Evolutionary conservation across 2,888 invertebrate genomes (phyloP).

Genomic region (Torymus texanus): DNA sequence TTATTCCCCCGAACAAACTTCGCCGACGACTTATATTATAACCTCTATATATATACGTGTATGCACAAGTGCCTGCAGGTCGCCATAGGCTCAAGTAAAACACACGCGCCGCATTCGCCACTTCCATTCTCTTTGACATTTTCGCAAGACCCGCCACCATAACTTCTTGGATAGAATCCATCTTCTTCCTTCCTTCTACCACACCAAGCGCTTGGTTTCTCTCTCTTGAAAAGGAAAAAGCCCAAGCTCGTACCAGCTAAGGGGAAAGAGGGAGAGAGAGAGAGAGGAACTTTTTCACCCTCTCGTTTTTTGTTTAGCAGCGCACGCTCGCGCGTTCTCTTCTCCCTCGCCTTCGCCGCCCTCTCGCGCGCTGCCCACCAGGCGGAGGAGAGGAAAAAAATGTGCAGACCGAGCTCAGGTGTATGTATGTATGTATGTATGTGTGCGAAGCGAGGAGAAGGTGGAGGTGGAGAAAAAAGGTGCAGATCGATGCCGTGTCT

Average conservation of each 20-base stretch:
- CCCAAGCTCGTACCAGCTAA: neutral
- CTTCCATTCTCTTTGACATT: constrained; percentile 39
- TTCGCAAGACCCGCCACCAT: constrained; percentile 57
- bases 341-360: neutral
- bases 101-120: neutral
- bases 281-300: constrained; percentile 22
- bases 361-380: constrained; percentile 1
- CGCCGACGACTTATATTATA: neutral
- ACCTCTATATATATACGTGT: too few species aligned
- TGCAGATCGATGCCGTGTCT: constrained; percentile 63
- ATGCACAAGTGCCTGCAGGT: too few species aligned
- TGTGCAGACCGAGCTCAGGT: constrained; percentile 7
- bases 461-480: constrained; percentile 44
- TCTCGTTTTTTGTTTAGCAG: constrained; percentile 37
- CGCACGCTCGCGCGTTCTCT: neutral
- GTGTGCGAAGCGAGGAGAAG: constrained; percentile 12
- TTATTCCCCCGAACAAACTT: constrained; percentile 2
- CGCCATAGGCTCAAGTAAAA: neutral
- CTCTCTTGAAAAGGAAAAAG: constrained; percentile 3
- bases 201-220: constrained; percentile 10
- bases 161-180: constrained; percentile 67
- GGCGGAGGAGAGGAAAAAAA: constrained; percentile 46
- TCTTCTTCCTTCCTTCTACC: constrained; percentile 59
- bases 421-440: neutral
- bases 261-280: neutral